Evolutionary conservation across 2,888 invertebrate genomes (phyloP).

Genomic region (Folsomia manolachei): DNA sequence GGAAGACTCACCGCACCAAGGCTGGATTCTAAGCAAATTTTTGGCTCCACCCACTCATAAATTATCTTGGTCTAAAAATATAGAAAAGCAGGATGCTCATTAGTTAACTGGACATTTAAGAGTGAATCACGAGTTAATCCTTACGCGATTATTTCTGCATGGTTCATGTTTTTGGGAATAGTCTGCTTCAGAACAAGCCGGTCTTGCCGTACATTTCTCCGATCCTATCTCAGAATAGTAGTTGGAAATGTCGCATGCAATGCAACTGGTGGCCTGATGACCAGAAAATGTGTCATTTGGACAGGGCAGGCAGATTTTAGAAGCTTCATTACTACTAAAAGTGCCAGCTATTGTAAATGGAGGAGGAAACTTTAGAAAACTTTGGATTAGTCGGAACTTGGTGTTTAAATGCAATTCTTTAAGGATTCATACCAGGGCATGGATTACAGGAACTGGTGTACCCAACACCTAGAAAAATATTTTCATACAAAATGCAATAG

Average conservation of each 20-base stretch:
- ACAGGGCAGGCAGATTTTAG: constrained; percentile 56
- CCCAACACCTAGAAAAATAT: constrained; percentile 56
- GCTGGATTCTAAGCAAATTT: constrained; percentile 57
- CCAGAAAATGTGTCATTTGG: constrained; percentile 56
- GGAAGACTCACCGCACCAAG: constrained; percentile 55
- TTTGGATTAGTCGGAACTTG: not conserved
- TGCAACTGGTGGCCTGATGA: constrained; percentile 56
- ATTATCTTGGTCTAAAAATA: constrained; percentile 55
- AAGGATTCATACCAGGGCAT: constrained; percentile 51
- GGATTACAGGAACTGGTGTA: constrained; percentile 59
- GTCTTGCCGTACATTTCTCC: constrained; percentile 55
- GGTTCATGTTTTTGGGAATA: constrained; percentile 58
- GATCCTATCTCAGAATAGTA: constrained; percentile 57
- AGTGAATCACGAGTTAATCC: not conserved
- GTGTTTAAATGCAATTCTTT: not conserved
- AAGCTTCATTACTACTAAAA: constrained; percentile 55
- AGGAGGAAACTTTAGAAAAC: no score
- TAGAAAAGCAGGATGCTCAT: not conserved
- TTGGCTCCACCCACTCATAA: constrained; percentile 60
- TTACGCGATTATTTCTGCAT: constrained; percentile 56
- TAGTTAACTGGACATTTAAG: not conserved
- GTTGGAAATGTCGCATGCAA: constrained; percentile 54
- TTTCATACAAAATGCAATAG: not conserved
- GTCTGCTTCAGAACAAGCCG: constrained; percentile 58
- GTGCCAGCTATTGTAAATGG: no score